Conservation (phyloP, 1,140 invertebrate species). For the Hydropsyche tenuis region DNA sequence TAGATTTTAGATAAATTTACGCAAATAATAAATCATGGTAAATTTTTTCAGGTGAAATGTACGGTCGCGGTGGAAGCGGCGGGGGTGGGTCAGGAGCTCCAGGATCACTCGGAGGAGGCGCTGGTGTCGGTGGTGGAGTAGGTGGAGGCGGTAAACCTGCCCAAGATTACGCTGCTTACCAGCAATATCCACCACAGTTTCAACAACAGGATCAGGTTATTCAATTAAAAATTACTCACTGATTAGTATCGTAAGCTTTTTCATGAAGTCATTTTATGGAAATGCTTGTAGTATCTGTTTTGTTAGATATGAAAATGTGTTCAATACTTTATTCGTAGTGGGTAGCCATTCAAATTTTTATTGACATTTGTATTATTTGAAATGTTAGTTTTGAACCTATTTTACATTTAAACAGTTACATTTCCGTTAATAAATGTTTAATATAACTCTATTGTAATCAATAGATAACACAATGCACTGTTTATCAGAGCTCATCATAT, state of each 20-base stretch:
- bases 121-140: slow-evolving; percentile 53
- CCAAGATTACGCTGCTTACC: slow-evolving; percentile 61
- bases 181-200: slow-evolving; percentile 59
- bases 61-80: slow-evolving; percentile 45
- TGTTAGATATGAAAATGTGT: background rate
- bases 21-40: too few relatives aligned
- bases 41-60: slow-evolving; percentile 45
- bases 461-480: slow-evolving; percentile 40
- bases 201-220: slow-evolving; percentile 63
- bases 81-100: slow-evolving; percentile 53
- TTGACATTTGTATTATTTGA: too few relatives aligned
- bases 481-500: slow-evolving; percentile 60
- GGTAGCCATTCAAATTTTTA: too few relatives aligned
- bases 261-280: too few relatives aligned
- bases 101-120: slow-evolving; percentile 59
- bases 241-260: too few relatives aligned
- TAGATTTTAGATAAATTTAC: too few relatives aligned
- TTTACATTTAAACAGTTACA: too few relatives aligned
- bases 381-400: too few relatives aligned
- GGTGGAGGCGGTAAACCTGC: slow-evolving; percentile 51
- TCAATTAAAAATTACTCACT: background rate
- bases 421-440: slow-evolving; percentile 21
- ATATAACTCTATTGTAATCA: slow-evolving; percentile 38
- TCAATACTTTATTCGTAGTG: background rate
- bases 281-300: too few relatives aligned